Base-by-base conservation (phyloP, 2,113 vertebrate genomes). In the Neodontobutis hainanensis region DNA sequence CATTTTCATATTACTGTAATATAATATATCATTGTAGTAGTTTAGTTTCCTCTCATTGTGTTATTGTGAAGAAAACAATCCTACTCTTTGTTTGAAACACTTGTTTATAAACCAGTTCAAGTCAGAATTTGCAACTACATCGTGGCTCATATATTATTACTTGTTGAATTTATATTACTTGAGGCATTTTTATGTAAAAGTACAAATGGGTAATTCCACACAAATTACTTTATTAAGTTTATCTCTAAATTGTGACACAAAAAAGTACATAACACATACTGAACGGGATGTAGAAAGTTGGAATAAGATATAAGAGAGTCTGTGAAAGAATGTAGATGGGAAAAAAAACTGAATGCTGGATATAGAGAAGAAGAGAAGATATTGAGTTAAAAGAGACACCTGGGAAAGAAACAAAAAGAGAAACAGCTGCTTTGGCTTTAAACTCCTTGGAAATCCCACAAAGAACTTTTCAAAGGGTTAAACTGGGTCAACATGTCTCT, bases 361-460 rank as follows among this genome's bases (percentile, higher is more conserved):
- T 49, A n/a, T 60, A 56, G 11, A 32, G 43, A 34, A 45, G 40
- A 19, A 57, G 19, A 63, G 52, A 34, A 55, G 36, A 68, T 50
- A 47, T 46, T 47, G 8, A 70, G 74, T 74, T 73, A 77, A 75
- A 74, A 63, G 49, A 87, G 68, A 86, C 83, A 89, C 80, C 80
- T 89, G 82, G 75, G 60, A 76, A 51, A 67, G 49, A 51, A 84
- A 87, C 82, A 67, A 88, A 27, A 58, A 77, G 65, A 6, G 81
- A 65, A 11, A 68, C 83, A 88, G 81, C 83, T 89, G 85, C 74
- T 53, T 82, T 65, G 79, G 73, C 65, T 89, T 85, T 83, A n/a
- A n/a, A 66, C 60, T 70, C 60, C 51, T 50, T 61, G 10, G 62
- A 74, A 80, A 67, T 69, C n/a, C 62, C 55, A 61, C 63, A 64